Evolutionary conservation across 2,888 invertebrate genomes (phyloP).

Genomic region (Diarsia brunnea): DNA sequence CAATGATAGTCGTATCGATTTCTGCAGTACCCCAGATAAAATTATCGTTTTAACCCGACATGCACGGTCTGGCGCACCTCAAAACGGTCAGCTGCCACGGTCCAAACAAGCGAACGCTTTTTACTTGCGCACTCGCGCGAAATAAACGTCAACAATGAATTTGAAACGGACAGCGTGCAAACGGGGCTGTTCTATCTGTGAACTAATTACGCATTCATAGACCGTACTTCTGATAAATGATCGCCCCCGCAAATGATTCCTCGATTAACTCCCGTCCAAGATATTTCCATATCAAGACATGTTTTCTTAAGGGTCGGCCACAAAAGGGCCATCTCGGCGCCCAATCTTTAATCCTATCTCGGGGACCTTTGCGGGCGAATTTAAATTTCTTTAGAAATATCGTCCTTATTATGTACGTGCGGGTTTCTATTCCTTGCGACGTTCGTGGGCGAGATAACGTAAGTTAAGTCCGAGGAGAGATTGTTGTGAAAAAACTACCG

Average conservation of each 20-base stretch:
- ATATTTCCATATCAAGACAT: conserved; percentile 91
- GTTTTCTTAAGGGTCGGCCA: conserved; percentile 91
- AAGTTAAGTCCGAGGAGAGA: conserved; percentile 91
- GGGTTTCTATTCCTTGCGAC: conserved; percentile 90
- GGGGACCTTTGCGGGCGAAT: conserved; percentile 90
- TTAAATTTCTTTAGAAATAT: conserved; percentile 91
- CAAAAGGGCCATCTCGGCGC: conserved; percentile 90
- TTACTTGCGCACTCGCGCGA: conserved; percentile 83
- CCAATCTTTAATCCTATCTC: conserved; percentile 91
- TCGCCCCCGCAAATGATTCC: conserved; percentile 88
- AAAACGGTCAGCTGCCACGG: conserved; percentile 83
- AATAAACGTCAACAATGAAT: conserved; percentile 83
- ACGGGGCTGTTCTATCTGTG: conserved; percentile 74
- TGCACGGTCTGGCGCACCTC: conserved; percentile 83
- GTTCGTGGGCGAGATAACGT: conserved; percentile 90
- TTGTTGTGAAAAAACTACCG: conserved; percentile 91
- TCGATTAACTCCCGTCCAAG: conserved; percentile 87
- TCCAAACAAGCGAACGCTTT: conserved; percentile 81
- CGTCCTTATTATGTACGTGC: conserved; percentile 91
- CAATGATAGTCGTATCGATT: conserved; percentile 77
- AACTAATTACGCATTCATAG: conserved; percentile 86
- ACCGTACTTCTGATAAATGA: conserved; percentile 86
- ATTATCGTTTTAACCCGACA: conserved; percentile 86
- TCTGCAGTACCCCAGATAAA: conserved; percentile 77
- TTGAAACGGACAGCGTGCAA: conserved; percentile 69